These are phyloP conservation scores for Eristalis pertinax DNA, from an alignment of 2,888 invertebrate genomes.

Conservation along the genomic window DNA sequence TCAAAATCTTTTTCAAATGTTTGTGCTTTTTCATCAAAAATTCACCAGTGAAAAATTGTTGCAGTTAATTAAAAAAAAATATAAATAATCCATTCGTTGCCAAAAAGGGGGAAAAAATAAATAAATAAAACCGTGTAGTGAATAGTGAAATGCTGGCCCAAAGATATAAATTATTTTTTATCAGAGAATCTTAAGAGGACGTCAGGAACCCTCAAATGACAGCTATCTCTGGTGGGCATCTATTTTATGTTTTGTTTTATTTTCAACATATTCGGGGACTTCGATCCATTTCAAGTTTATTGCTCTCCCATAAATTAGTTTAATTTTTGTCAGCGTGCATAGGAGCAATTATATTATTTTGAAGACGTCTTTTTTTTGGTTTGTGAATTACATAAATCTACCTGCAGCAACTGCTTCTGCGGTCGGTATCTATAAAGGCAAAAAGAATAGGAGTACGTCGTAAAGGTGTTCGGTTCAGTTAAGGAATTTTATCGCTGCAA, in stretches of 20 bases:
- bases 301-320: conserved; percentile 71
- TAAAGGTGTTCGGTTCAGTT: conserved; percentile 35
- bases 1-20: conserved; percentile 25
- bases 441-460: conserved; percentile 25
- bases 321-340: conserved; percentile 67
- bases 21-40: conserved; percentile 11
- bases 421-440: conserved; percentile 45
- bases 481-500: conserved; percentile 34
- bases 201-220: conserved; percentile 74
- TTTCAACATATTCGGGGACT: conserved; percentile 66
- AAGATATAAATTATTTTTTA: conserved; percentile 71
- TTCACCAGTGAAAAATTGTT: conserved; percentile 18
- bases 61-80: background rate
- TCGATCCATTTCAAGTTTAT: conserved; percentile 70
- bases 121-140: conserved; percentile 37
- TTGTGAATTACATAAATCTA: conserved; percentile 47
- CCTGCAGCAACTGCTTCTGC: conserved; percentile 37
- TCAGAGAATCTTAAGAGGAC: conserved; percentile 73
- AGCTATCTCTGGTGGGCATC: conserved; percentile 72
- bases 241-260: conserved; percentile 72
- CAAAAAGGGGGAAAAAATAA: conserved; percentile 5
- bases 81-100: conserved; percentile 9
- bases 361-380: conserved; percentile 37
- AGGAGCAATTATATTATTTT: conserved; percentile 59
- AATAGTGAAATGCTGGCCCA: conserved; percentile 33